phyloP scores from a whole-genome alignment of 2,888 invertebrate species.

The Hypomecis punctinalis region DNA sequence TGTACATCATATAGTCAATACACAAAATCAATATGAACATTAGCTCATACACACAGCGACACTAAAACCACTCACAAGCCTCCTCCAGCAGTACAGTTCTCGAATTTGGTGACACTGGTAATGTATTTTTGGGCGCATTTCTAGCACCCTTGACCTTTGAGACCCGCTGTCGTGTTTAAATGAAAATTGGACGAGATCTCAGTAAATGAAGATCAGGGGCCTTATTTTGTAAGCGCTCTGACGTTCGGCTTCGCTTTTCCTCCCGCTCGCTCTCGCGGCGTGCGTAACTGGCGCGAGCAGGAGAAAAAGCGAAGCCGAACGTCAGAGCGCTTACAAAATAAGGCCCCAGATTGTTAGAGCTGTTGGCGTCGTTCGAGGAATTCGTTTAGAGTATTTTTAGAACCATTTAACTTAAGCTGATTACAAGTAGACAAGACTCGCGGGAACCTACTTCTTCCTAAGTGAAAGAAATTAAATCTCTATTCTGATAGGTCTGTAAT shows the following conservation, averaged over 20 bases:
- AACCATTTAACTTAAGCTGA: conserved; percentile 7
- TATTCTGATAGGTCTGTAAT: too few species aligned
- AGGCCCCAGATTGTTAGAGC: conserved; percentile 19
- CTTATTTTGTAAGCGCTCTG: too few species aligned
- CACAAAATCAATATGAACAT: background rate
- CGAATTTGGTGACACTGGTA: conserved; percentile 27
- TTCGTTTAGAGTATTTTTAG: conserved; percentile 7
- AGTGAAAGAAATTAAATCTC: too few species aligned
- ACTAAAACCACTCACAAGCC: background rate
- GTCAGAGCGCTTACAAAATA: too few species aligned
- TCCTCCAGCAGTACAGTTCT: background rate
- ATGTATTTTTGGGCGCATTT: conserved; percentile 27
- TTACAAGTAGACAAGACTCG: background rate
- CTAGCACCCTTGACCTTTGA: conserved; percentile 29
- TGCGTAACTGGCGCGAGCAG: too few species aligned
- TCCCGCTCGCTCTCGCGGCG: too few species aligned
- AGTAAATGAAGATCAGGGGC: conserved; percentile 24
- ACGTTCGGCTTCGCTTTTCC: too few species aligned
- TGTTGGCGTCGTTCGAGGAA: conserved; percentile 13
- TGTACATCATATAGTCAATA: background rate
- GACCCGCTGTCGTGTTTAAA: conserved; percentile 25
- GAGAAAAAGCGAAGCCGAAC: too few species aligned
- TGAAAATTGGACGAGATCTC: conserved; percentile 25
- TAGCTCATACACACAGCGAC: background rate
- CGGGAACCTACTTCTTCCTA: too few species aligned